Percentiles rank a stretch among this genome's conserved stretches.
These are phyloP conservation scores for Archegozetes longisetosus DNA, from an alignment of 1,140 invertebrate genomes.

Conservation along the genomic window DNA sequence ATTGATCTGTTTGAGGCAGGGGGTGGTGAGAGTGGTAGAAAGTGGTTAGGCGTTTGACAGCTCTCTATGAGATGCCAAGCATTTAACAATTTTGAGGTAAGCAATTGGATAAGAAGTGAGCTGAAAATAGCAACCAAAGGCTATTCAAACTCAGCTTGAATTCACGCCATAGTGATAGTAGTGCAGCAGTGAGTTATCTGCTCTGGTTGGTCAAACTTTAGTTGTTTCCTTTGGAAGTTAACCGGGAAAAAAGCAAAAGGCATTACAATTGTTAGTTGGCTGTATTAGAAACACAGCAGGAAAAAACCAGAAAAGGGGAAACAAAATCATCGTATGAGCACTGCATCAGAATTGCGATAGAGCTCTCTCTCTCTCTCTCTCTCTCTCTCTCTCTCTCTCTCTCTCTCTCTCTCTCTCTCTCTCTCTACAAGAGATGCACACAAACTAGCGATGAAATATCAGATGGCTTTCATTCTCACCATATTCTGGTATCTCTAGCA, in stretches of 20 bases:
- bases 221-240: not conserved
- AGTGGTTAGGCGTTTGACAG: not conserved
- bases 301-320: not conserved
- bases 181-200: not conserved
- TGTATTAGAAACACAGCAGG: not conserved
- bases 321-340: not conserved
- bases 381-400: conserved; percentile 1
- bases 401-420: not conserved
- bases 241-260: not conserved
- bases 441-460: too few relatives aligned
- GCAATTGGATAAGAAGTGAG: not conserved
- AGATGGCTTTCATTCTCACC: too few relatives aligned
- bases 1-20: not conserved
- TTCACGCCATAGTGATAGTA: not conserved
- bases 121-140: not conserved
- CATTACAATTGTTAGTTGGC: not conserved
- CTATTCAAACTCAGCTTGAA: not conserved
- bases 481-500: too few relatives aligned
- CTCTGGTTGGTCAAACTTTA: not conserved
- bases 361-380: not conserved
- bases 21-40: not conserved
- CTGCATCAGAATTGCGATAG: not conserved
- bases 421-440: too few relatives aligned
- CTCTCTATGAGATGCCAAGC: not conserved
- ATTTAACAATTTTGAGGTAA: not conserved